Base-by-base conservation (phyloP, 2,888 invertebrate species). In the Diachrysia chrysitis region DNA sequence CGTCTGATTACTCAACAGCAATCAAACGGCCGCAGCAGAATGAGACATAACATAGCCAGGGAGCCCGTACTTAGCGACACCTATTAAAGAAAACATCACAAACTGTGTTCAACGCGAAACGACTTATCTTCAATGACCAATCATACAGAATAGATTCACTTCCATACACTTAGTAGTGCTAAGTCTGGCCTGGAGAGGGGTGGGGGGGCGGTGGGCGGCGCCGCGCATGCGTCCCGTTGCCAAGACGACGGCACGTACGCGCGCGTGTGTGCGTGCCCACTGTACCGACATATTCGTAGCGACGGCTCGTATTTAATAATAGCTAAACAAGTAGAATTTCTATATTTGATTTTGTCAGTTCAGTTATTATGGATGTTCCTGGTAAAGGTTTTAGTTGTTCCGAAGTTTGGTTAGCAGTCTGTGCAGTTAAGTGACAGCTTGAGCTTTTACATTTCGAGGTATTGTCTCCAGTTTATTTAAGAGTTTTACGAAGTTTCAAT, bases 171-270 rank as follows among this genome's bases (percentile, higher is more conserved):
- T 76, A 79, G 79, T 75, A 63, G 82, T 78, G 82, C 79, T 83
- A 82, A 83, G 85, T 87, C 85, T 85, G 83, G 81, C 78, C 82
- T 83, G 81, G 76, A 79, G 78, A 79, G 79, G 84, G 85, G 81
- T 58, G 78, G 79, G 85, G 86, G 88, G 85, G 85, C 86, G 85
- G 91, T 92, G 86, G 94, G 96, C 94, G 95, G 93, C 88, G 95
- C 92, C 93, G 93, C 95, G 95, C 95, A 90, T 93, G 95, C 96
- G 96, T 94, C 90, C 89, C 94, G 95, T 96, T 96, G 95, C 95
- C 96, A 96, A 95, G 96, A 95, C 95, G 93, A 96, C 96, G 95
- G 96, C 96, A 96, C 96, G 95, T 96, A 95, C 87, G 73, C 71
- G 78, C 79, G 66, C 9, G 48, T 88, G 92, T 93, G 92, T 92